Evolutionary conservation across 2,888 invertebrate genomes (phyloP).

Genomic region (Yponomeuta plumbellus): DNA sequence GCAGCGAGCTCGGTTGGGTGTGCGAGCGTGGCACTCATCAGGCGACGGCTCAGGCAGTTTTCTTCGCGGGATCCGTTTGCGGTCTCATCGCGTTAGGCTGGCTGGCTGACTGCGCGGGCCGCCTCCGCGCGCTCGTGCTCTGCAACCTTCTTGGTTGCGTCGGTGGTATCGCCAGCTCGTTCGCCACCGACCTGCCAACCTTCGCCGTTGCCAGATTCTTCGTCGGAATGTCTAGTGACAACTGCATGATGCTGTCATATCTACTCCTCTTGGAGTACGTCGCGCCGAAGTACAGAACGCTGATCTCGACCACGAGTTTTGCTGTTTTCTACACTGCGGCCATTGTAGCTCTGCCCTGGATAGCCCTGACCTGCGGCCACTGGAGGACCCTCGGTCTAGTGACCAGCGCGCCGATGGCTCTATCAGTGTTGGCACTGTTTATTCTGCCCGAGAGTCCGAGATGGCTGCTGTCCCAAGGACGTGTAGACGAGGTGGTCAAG

Average conservation of each 20-base stretch:
- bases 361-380: slow-evolving; percentile 48
- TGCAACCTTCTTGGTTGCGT: slow-evolving; percentile 44
- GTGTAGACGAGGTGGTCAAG: slow-evolving; percentile 43
- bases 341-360: slow-evolving; percentile 45
- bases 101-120: slow-evolving; percentile 83
- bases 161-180: slow-evolving; percentile 44
- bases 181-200: slow-evolving; percentile 36
- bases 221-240: slow-evolving; percentile 56
- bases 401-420: slow-evolving; percentile 47
- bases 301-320: slow-evolving; percentile 49
- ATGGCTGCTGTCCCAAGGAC: slow-evolving; percentile 41
- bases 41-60: slow-evolving; percentile 81
- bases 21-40: slow-evolving; percentile 10
- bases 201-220: slow-evolving; percentile 50
- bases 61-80: slow-evolving; percentile 84
- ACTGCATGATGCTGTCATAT: slow-evolving; percentile 57
- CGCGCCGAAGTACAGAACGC: slow-evolving; percentile 53
- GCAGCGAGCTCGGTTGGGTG: slow-evolving; percentile 16
- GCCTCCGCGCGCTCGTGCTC: slow-evolving; percentile 79
- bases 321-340: slow-evolving; percentile 45
- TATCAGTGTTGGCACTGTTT: slow-evolving; percentile 42
- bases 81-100: slow-evolving; percentile 84
- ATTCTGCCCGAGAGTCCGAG: slow-evolving; percentile 56
- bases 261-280: slow-evolving; percentile 44
- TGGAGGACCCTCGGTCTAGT: slow-evolving; percentile 50